Conservation (phyloP, 2,113 vertebrate species). For the Hirundichthys speculiger region DNA sequence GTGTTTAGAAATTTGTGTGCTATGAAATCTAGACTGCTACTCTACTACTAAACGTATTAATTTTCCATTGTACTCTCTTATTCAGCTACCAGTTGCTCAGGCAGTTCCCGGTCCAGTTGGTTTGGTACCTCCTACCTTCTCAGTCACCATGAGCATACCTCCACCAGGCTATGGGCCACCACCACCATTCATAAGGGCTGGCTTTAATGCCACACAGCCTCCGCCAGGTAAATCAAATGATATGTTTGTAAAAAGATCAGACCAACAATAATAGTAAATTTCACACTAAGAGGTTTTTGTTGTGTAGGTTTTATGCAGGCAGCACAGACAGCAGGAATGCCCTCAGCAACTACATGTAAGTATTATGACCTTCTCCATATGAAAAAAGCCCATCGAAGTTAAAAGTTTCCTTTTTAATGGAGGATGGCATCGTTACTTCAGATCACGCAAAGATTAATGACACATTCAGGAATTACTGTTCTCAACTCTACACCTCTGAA, state of each 20-base stretch:
- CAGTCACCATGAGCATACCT: slow-evolving; percentile 94
- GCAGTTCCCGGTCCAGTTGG: slow-evolving; percentile 90
- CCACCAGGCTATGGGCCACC: slow-evolving; percentile 95
- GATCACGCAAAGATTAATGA: neutral
- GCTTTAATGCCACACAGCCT: slow-evolving; percentile 94
- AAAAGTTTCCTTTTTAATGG: neutral
- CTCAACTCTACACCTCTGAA: neutral
- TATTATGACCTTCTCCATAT: slow-evolving; percentile 15
- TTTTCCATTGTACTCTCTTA: neutral
- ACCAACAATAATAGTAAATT: neutral
- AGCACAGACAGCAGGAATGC: slow-evolving; percentile 84
- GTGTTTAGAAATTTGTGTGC: neutral
- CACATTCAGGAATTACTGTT: neutral
- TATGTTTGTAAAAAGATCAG: neutral
- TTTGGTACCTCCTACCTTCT: slow-evolving; percentile 92
- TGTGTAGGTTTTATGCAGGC: slow-evolving; percentile 90
- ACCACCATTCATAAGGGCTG: slow-evolving; percentile 90
- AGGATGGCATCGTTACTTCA: fast-evolving
- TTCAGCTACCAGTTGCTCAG: slow-evolving; percentile 92
- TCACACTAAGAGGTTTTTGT: neutral
- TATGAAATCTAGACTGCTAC: neutral
- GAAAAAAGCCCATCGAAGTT: neutral
- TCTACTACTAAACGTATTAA: neutral
- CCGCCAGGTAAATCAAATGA: slow-evolving; percentile 87
- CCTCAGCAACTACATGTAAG: slow-evolving; percentile 86